phyloP scores from a whole-genome alignment of 2,888 invertebrate species.

The Anaspis maculata region DNA sequence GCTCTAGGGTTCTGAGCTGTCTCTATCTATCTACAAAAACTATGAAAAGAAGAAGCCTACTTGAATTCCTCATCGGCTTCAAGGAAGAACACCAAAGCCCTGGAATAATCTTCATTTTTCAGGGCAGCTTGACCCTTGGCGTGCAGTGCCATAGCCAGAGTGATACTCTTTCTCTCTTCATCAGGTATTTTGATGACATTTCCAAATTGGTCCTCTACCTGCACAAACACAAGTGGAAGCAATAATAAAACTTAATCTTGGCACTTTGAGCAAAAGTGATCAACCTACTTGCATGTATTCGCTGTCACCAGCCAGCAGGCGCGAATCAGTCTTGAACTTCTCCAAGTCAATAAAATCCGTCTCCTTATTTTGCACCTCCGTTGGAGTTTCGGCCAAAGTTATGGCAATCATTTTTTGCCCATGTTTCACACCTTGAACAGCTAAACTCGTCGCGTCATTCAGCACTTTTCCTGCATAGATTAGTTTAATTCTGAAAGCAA shows the following conservation, averaged over 20 bases:
- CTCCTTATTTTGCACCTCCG: conserved; percentile 34
- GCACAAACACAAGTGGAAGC: conserved; percentile 19
- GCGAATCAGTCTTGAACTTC: conserved; percentile 38
- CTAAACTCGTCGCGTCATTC: conserved; percentile 44
- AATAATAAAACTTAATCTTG: conserved; percentile 4
- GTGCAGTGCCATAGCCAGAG: conserved; percentile 71
- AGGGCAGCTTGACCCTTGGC: conserved; percentile 68
- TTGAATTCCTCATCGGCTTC: conserved; percentile 70
- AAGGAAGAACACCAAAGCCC: conserved; percentile 63
- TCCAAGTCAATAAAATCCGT: conserved; percentile 34
- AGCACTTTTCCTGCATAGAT: conserved; percentile 61
- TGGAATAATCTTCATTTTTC: conserved; percentile 55
- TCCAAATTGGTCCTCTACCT: conserved; percentile 74
- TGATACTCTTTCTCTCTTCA: conserved; percentile 58
- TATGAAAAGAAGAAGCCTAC: conserved; percentile 40
- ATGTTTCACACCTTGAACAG: conserved; percentile 57
- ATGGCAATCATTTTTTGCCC: conserved; percentile 61
- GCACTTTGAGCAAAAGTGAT: conserved; percentile 3
- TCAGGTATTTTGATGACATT: conserved; percentile 62
- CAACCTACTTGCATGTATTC: conserved; percentile 50
- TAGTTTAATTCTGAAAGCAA: conserved; percentile 52
- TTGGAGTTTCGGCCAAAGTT: conserved; percentile 36
- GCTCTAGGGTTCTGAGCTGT: no score
- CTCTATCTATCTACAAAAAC: no score
- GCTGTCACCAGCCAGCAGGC: conserved; percentile 44